Evolutionary conservation across 1,140 invertebrate species (phyloP), one percentile per base, ranked within the genome.

Genomic region (Atta texana): DNA sequence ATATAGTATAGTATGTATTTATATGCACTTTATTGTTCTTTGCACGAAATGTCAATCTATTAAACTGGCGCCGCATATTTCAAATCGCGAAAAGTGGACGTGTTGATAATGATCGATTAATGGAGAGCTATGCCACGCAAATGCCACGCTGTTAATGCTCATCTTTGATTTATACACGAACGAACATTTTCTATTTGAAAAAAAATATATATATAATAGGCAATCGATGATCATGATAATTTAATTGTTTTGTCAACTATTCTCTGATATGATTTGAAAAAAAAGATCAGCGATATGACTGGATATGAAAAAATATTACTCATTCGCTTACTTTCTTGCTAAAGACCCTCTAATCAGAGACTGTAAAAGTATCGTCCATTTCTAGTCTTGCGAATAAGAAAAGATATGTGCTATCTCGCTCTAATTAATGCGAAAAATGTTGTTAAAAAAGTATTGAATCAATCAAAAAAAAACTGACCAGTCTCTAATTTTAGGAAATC

Each of bases 1-100:
- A n/a, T 49, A 16, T 4, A n/a, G 14, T 49, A 49, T 87, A 28
- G 18, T 55, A 28, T 88, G 18, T 55, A 28, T 88, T 86, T 89
- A 88, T 76, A 71, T 87, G 84, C 71, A 31, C 69, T 82, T 81
- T 69, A 87, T 89, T 84, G 88, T 89, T 76, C 31, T 51, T 49
- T 21, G 75, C 31, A 53, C 51, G 28, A n/a, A 57, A 68, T 3
- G 57, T 16, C 87, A 69, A 86, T 44, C 88, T 89, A 80, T 63
- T 61, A 75, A 89, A 44, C 66, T 71, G 64, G 34, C 18, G 18
- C 61, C 6, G n/a, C 51, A 7, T 63, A 75, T 63, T 69, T 69
- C 31, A 51, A 16, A 49, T 21, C 51, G 49, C 31, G 28, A 14
- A 80, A 80, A 51, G 0, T 66, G 14, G 39, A 49, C 28, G 63